Conservation (phyloP, 2,797 vertebrate genomes). For the Simalia tracyae region DNA sequence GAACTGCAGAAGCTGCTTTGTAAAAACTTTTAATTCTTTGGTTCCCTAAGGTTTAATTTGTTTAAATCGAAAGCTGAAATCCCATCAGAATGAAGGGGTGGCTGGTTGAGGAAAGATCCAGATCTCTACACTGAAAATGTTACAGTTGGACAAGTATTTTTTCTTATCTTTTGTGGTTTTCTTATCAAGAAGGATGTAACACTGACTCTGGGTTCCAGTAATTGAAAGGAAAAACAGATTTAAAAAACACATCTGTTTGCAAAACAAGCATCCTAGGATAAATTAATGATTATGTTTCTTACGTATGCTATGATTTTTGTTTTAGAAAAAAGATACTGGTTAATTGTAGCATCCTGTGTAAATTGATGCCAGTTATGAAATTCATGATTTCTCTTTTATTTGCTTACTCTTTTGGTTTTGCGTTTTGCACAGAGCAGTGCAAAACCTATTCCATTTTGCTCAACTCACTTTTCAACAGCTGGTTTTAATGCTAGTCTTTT, state of each 20-base stretch:
- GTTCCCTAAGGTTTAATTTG: conserved; percentile 61
- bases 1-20: conserved; percentile 38
- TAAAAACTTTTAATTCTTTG: conserved; percentile 36
- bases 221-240: not conserved
- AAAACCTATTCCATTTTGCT: not conserved
- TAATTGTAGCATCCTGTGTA: not conserved
- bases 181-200: not conserved
- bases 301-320: not conserved
- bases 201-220: not conserved
- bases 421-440: not conserved
- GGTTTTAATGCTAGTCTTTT: not conserved
- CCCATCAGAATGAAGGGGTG: conserved; percentile 1
- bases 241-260: not conserved
- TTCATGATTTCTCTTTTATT: not conserved
- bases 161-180: not conserved
- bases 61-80: conserved; percentile 49
- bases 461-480: not conserved
- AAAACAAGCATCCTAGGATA: not conserved
- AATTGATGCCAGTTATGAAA: not conserved
- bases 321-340: not conserved
- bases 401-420: not conserved
- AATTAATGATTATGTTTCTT: not conserved
- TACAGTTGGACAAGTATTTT: no score
- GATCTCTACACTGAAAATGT: not conserved
- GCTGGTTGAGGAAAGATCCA: not conserved